Evolutionary conservation across 1,140 invertebrate species (phyloP), one percentile per base, ranked within the genome.

Genomic region (Euwallacea similis): DNA sequence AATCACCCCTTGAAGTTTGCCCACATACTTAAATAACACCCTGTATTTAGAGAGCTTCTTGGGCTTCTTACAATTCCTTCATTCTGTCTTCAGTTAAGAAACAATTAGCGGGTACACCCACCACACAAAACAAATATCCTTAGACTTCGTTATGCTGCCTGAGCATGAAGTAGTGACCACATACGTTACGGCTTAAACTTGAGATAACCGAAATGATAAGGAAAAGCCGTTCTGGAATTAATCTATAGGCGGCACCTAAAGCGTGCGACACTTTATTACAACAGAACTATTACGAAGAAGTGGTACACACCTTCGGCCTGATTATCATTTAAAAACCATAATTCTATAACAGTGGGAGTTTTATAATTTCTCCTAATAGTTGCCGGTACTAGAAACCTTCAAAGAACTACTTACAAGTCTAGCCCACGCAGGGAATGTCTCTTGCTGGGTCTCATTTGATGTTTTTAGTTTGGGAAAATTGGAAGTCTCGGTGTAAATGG

Each of bases 321-420:
- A 71, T 71, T 71, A 71, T 66, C 69, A 71, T 71, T 66, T 66
- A 65, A 71, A 71, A 66, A 61, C 69, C 62, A 71, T 71, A 71
- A 71, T 71, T 71, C 69, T 66, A 66, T 59, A 42, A 53, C 62
- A 61, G 69, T 71, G 69, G 69, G 69, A 71, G 69, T 71, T 61
- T 61, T 59, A 66, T 71, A 71, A 71, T 71, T 71, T 71, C 69
- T 58, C 62, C 62, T 71, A 71, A 71, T 71, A 71, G 69, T 63
- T n/a, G 16, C 42, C 66, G 64, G 21, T 33, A 33, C 21, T 33
- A 1, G 21, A 33, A 33, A 33, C 21, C 21, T 33, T 33, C 21
- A 33, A 33, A 33, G 21, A 33, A 33, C 21, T 33, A 33, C 21
- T 33, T 33, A 33, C 21, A 33, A 33, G 21, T 33, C 21, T 33